Conservation (phyloP, 2,888 invertebrate species). For the Mythimna lalbum region DNA sequence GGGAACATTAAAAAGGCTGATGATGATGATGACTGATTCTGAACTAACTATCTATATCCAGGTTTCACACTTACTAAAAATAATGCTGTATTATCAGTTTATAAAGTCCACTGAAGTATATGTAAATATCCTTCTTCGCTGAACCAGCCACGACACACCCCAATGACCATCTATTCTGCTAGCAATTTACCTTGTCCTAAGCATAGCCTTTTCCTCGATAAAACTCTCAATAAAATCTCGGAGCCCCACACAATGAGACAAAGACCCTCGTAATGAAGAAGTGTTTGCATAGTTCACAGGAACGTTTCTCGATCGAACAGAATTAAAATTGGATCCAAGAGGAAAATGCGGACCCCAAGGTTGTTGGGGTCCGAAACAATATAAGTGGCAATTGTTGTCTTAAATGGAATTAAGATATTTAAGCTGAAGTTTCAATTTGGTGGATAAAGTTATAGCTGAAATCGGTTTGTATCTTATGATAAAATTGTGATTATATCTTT, state of each 20-base stretch:
- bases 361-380: background rate
- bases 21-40: too few species aligned
- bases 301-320: conserved; percentile 43
- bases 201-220: background rate
- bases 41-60: too few species aligned
- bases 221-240: conserved; percentile 2
- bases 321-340: conserved; percentile 54
- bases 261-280: conserved; percentile 56
- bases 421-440: conserved; percentile 6
- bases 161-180: too few species aligned
- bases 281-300: conserved; percentile 61
- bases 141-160: too few species aligned
- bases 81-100: too few species aligned
- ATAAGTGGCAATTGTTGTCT: too few species aligned
- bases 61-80: too few species aligned
- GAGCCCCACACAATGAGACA: conserved; percentile 43
- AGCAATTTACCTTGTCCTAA: too few species aligned
- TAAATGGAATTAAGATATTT: too few species aligned
- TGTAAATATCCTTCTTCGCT: too few species aligned
- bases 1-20: too few species aligned
- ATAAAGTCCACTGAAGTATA: too few species aligned
- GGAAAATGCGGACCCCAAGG: conserved; percentile 18
- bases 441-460: conserved; percentile 7
- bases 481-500: background rate
- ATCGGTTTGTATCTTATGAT: background rate